These are phyloP conservation scores for Cardiocondyla obscurior DNA, from an alignment of 1,140 invertebrate species.

Conservation along the genomic window DNA sequence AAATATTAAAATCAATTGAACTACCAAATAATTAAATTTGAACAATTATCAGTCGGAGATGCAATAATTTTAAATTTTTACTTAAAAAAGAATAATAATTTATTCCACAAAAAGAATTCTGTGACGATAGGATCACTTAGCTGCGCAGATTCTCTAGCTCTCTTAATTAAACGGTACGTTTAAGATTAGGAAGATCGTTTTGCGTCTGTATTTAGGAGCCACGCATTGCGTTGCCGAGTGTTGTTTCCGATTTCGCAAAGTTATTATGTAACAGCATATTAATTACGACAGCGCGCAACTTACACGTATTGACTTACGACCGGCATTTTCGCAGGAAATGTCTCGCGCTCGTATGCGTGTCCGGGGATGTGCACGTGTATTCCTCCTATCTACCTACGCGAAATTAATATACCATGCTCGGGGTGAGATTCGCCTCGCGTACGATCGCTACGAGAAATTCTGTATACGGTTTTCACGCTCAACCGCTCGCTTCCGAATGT, in stretches of 20 bases:
- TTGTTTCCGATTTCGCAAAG: neutral
- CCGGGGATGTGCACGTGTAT: neutral
- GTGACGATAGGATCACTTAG: neutral
- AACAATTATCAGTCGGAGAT: too few relatives aligned
- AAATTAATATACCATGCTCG: slow-evolving; percentile 20
- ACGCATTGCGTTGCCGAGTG: neutral
- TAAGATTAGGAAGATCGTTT: neutral
- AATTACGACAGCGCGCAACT: slow-evolving; percentile 8
- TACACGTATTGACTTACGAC: slow-evolving; percentile 13
- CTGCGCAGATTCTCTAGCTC: neutral
- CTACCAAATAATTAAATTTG: too few relatives aligned
- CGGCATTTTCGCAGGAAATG: neutral
- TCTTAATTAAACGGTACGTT: slow-evolving; percentile 18
- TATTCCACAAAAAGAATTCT: too few relatives aligned
- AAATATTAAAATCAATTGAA: too few relatives aligned
- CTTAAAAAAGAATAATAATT: too few relatives aligned
- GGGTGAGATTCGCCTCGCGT: neutral
- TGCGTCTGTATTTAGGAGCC: neutral
- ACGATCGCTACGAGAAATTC: slow-evolving; percentile 22
- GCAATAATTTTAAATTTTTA: too few relatives aligned
- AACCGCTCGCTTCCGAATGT: neutral
- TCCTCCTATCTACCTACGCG: slow-evolving; percentile 3
- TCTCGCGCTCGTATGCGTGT: neutral
- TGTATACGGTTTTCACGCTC: neutral
- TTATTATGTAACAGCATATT: slow-evolving; percentile 16